A percentile compares a stretch with the other conserved stretches of the same genome.
Conservation (phyloP, 2,113 vertebrate genomes). For the Desmodus rotundus region DNA sequence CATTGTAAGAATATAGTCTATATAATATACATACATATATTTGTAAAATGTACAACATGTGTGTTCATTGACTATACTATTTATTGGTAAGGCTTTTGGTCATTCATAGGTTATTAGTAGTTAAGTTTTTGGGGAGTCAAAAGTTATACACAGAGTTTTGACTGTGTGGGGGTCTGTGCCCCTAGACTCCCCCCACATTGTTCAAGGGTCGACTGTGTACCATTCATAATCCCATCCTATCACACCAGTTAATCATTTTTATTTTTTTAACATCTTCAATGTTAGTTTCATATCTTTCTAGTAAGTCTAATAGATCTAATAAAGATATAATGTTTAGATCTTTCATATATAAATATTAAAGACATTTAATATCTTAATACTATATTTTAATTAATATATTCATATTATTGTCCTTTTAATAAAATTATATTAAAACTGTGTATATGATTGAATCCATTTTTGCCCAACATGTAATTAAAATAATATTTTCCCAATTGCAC, state of each 20-base stretch:
- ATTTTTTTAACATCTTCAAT: background rate
- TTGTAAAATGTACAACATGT: background rate
- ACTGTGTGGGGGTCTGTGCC: no score
- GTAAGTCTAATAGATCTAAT: background rate
- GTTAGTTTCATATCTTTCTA: background rate
- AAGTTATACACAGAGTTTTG: background rate
- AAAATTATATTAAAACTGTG: background rate
- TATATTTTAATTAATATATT: background rate
- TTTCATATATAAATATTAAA: background rate
- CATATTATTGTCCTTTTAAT: background rate
- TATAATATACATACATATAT: background rate
- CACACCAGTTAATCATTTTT: background rate
- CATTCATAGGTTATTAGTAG: background rate
- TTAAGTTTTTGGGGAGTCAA: background rate
- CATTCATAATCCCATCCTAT: background rate
- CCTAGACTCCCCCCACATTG: no score
- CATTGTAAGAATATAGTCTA: background rate
- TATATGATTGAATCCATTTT: background rate
- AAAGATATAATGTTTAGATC: background rate
- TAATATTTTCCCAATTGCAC: background rate
- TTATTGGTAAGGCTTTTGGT: background rate
- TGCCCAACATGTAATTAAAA: background rate
- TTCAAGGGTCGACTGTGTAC: background rate
- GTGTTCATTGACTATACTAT: background rate
- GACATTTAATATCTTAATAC: background rate